These are phyloP conservation scores for Cynopterus brachyotis DNA, from an alignment of 2,113 vertebrate genomes.

Conservation along the genomic window DNA sequence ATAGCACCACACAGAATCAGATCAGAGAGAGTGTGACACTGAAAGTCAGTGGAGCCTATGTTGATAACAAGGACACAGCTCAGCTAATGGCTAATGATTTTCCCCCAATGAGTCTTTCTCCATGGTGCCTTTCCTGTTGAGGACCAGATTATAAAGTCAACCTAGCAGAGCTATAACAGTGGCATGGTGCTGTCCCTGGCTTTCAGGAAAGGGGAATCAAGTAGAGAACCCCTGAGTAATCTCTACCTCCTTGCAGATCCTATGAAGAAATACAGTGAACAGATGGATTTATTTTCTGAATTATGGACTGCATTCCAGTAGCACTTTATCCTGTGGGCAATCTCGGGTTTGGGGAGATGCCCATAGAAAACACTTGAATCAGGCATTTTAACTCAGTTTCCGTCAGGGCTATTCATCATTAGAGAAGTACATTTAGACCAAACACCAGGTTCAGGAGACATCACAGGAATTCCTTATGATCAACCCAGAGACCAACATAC, in stretches of 20 bases:
- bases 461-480: not conserved
- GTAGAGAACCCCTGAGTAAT: not conserved
- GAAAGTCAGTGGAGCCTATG: not conserved
- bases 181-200: accelerated
- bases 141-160: no score
- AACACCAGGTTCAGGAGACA: not conserved
- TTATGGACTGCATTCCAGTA: not conserved
- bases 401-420: not conserved
- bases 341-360: not conserved
- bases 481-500: accelerated
- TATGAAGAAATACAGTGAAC: not conserved
- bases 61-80: not conserved
- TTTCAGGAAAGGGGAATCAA: not conserved
- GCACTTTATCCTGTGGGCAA: not conserved
- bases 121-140: no score
- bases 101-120: no score
- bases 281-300: not conserved
- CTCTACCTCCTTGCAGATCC: not conserved
- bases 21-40: not conserved
- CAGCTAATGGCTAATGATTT: no score
- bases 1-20: not conserved
- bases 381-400: not conserved
- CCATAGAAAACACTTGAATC: not conserved
- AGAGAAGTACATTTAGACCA: not conserved
- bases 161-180: not conserved